A percentile compares a stretch with the other conserved stretches of the same genome.
Evolutionary conservation across 92 coral and sea anemone genomes (phyloP).

Genomic region (Phenganax marumi): DNA sequence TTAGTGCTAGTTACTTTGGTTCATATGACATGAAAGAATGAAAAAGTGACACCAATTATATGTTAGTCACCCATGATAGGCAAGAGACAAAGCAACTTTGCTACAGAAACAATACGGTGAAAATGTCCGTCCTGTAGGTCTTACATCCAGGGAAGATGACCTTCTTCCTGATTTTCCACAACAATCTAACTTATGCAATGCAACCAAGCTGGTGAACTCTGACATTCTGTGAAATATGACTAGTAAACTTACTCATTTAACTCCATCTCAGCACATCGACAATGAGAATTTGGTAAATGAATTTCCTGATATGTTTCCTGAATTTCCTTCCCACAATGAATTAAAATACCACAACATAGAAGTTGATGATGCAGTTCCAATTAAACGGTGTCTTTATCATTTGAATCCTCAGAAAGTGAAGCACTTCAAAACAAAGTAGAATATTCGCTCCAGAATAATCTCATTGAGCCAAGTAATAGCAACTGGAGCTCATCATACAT

Average conservation of each 20-base stretch:
- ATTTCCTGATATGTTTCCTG: slow-evolving; percentile 20
- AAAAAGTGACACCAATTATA: slow-evolving; percentile 25
- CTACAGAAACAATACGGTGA: slow-evolving; percentile 24
- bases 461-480: slow-evolving; percentile 54
- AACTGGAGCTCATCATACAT: no score
- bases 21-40: slow-evolving; percentile 27
- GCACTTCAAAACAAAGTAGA: slow-evolving; percentile 23
- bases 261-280: slow-evolving; percentile 32
- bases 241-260: neutral
- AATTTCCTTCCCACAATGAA: slow-evolving; percentile 29
- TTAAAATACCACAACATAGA: slow-evolving; percentile 46
- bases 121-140: neutral
- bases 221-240: slow-evolving; percentile 16
- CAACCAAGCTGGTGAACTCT: slow-evolving; percentile 19
- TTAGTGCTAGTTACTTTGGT: slow-evolving; percentile 32
- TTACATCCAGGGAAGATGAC: no score
- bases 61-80: slow-evolving; percentile 43
- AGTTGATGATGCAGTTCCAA: slow-evolving; percentile 44
- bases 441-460: slow-evolving; percentile 38
- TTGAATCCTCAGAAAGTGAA: slow-evolving; percentile 38
- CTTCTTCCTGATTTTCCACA: no score
- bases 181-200: slow-evolving; percentile 1
- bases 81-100: slow-evolving; percentile 47
- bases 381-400: slow-evolving; percentile 48
- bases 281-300: slow-evolving; percentile 27